These are phyloP conservation scores for Hemithea aestivaria DNA, from an alignment of 2,888 invertebrate species.

Conservation along the genomic window DNA sequence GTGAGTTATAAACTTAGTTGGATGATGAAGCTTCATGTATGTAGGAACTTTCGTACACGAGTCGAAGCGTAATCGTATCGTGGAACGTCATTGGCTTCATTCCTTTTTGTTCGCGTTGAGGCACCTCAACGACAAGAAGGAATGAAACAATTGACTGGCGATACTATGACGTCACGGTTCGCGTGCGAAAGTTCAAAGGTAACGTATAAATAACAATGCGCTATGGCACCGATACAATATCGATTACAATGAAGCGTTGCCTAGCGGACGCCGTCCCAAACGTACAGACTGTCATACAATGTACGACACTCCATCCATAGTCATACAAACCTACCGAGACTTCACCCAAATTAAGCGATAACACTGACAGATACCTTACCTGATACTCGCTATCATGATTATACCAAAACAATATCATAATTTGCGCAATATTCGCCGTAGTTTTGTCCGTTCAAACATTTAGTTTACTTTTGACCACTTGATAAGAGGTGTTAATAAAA, in stretches of 20 bases:
- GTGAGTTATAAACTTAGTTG: conserved; percentile 37
- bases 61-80: too few relatives aligned
- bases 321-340: conserved; percentile 46
- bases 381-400: conserved; percentile 39
- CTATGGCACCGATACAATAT: conserved; percentile 66
- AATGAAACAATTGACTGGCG: too few relatives aligned
- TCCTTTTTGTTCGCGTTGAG: too few relatives aligned
- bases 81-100: too few relatives aligned
- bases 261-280: conserved; percentile 43
- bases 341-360: conserved; percentile 59
- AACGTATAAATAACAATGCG: conserved; percentile 46
- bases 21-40: conserved; percentile 52
- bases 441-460: too few relatives aligned
- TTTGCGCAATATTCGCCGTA: too few relatives aligned
- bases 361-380: conserved; percentile 71
- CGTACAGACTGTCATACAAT: conserved; percentile 39
- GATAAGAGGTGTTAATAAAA: too few relatives aligned
- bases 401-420: conserved; percentile 47
- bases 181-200: too few relatives aligned
- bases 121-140: too few relatives aligned
- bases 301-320: conserved; percentile 44
- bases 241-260: conserved; percentile 60
- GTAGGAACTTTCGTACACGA: too few relatives aligned
- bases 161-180: too few relatives aligned
- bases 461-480: too few relatives aligned